phyloP scores from a whole-genome alignment of 2,888 invertebrate genomes.

The Erpobdella octoculata region DNA sequence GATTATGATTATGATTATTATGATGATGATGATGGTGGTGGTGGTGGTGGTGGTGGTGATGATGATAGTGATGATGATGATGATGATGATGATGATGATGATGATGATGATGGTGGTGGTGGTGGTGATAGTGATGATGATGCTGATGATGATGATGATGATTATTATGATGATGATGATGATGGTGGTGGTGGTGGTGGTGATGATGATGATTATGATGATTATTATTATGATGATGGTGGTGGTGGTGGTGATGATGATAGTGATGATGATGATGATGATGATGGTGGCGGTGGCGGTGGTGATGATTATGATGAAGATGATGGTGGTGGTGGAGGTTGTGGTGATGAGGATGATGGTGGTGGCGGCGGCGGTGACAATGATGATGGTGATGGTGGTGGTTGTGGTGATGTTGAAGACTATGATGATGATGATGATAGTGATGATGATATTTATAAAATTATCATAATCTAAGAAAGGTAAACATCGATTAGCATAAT shows the following conservation, averaged over 20 bases:
- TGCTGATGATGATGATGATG: slow-evolving; percentile 22
- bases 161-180: slow-evolving; percentile 11
- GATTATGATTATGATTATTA: background rate
- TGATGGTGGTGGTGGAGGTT: too few species aligned
- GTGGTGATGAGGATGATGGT: too few species aligned
- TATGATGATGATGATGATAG: too few species aligned
- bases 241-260: background rate
- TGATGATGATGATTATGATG: slow-evolving; percentile 17
- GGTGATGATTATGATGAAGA: slow-evolving; percentile 7
- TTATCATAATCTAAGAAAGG: background rate
- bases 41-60: background rate
- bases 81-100: slow-evolving; percentile 13
- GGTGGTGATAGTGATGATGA: slow-evolving; percentile 9
- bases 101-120: slow-evolving; percentile 20
- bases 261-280: slow-evolving; percentile 10
- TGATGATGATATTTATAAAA: background rate
- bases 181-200: background rate
- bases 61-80: slow-evolving; percentile 23
- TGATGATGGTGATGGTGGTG: too few species aligned
- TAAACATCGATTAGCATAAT: background rate
- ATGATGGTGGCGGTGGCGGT: slow-evolving; percentile 12
- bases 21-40: background rate
- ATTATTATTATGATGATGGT: background rate
- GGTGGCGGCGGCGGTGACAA: too few species aligned
- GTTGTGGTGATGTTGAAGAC: too few species aligned